phyloP scores from a whole-genome alignment of 2,888 invertebrate genomes.

The Xestia rhomboidea region DNA sequence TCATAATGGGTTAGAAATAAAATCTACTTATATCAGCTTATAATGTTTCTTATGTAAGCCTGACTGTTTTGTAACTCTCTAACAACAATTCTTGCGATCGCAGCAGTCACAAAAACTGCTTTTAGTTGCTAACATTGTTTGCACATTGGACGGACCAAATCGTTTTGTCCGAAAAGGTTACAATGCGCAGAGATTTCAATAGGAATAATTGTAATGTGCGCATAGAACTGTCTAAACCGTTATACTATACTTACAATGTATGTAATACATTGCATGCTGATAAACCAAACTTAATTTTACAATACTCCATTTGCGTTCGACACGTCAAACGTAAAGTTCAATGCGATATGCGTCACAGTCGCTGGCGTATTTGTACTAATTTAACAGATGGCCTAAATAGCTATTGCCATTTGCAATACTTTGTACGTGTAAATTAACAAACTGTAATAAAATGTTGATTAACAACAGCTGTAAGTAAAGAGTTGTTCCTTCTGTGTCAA shows the following conservation, averaged over 20 bases:
- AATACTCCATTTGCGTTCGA: constrained; percentile 7
- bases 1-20: not conserved
- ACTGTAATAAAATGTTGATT: not conserved
- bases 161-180: not conserved
- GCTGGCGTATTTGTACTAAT: not conserved
- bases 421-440: not conserved
- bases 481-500: constrained; percentile 6
- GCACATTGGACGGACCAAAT: not conserved
- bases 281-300: not conserved
- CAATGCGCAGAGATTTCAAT: not conserved
- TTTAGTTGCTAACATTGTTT: not conserved
- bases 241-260: not conserved
- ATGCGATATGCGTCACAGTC: not conserved
- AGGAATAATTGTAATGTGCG: not conserved
- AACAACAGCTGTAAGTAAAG: constrained; percentile 7
- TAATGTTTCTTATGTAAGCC: not conserved
- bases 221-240: not conserved
- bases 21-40: not conserved
- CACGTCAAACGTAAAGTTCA: constrained; percentile 16
- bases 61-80: not conserved
- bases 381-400: constrained; percentile 26
- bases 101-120: not conserved
- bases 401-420: constrained; percentile 9
- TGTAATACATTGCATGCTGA: not conserved
- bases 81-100: not conserved